Evolutionary conservation across 2,113 vertebrate genomes (phyloP).

Genomic region (Galemys pyrenaicus): DNA sequence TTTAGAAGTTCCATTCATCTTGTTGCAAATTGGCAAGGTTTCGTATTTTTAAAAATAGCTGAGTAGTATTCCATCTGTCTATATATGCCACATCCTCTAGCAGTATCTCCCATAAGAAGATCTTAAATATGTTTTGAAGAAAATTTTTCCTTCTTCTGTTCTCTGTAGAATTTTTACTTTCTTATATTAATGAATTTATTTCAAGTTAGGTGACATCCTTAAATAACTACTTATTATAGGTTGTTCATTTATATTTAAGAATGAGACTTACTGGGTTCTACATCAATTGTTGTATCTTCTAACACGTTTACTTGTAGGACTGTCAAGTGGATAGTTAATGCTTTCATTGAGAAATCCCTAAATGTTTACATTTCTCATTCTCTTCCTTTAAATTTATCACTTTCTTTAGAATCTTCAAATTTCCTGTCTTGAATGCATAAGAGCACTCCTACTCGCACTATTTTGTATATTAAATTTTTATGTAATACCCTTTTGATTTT

Average conservation of each 20-base stretch:
- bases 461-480: not conserved
- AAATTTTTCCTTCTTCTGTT: not conserved
- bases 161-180: not conserved
- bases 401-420: not conserved
- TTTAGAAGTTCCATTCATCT: no score
- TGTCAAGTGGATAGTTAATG: not conserved
- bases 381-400: not conserved
- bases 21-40: no score
- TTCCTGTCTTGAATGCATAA: not conserved
- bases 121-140: slow-evolving; percentile 12
- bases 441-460: not conserved
- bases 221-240: not conserved
- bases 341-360: not conserved
- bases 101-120: not conserved
- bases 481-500: not conserved
- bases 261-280: not conserved
- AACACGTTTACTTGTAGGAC: not conserved
- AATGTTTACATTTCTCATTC: not conserved
- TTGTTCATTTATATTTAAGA: not conserved
- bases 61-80: no score
- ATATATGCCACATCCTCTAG: no score
- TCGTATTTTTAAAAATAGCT: no score
- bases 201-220: not conserved
- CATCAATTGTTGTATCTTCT: not conserved
- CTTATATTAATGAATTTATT: not conserved